Evolutionary conservation across 2,888 invertebrate genomes (phyloP), one percentile per base, ranked within the genome.

Genomic region (Drepana falcataria): DNA sequence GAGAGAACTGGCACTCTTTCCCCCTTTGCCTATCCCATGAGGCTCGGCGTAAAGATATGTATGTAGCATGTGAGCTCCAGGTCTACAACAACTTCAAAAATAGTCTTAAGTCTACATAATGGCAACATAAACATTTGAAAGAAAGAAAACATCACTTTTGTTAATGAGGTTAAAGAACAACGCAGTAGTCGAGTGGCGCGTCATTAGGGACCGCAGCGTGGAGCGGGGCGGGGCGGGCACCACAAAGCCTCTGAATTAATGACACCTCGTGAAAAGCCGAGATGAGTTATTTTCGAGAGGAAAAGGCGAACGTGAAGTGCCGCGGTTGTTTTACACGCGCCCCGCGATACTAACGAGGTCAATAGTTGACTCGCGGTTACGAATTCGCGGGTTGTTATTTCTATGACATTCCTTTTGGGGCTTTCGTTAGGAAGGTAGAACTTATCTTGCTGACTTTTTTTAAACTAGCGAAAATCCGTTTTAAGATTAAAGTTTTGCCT

Each of bases 221-320:
- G 62, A 76, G 75, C 74, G 73, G 68, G 70, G 76, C 75, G 72
- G 66, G 60, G 73, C 71, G 69, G 63, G 62, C 63, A 61, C 58
- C 67, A 82, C 81, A 83, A 84, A 85, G 82, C 78, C 71, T 64
- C 73, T 71, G 82, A 83, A 87, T 87, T 89, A 89, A 88, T 89
- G 88, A 88, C 86, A 88, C 85, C 87, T 83, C 81, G 79, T 83
- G 85, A 85, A 86, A 86, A 83, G 83, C 75, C 81, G 87, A 83
- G 89, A 89, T 89, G 89, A 89, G 89, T 88, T 89, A 87, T 87
- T 87, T 89, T 88, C 80, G 85, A 90, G 89, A 85, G 87, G 83
- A 91, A 90, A 90, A 90, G 88, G 89, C 88, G 79, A 83, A 82
- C 87, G 85, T 79, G 77, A 79, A 88, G 85, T 85, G 82, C 73